Evolutionary conservation across 1,140 invertebrate genomes (phyloP), one percentile per base, ranked within the genome.

Genomic region (Drosophila azteca): DNA sequence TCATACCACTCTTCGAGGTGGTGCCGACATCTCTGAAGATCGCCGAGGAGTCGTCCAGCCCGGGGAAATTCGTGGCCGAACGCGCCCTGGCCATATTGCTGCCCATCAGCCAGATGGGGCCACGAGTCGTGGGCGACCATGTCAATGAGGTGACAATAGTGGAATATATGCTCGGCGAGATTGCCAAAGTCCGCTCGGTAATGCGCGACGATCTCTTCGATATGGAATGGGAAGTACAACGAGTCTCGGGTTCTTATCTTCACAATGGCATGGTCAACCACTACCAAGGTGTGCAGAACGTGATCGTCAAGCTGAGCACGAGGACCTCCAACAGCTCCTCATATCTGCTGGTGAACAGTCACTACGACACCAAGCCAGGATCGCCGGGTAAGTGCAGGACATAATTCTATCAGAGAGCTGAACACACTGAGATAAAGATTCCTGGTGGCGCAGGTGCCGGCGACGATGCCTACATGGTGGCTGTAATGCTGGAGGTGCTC

Each of bases 341-440:
- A 0, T 79, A 96, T 87, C 92, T 99, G 58, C 92, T 99, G 49
- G 93, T 99, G 49, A 99, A 99, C 93, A 98, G 97, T 91, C 98
- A 99, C 93, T 98, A 96, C 93, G 98, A 99, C 92, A 95, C 96
- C 49, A 96, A 98, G 78, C 93, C 95, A 48, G 96, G 96, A 76
- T 97, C 97, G 61, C 93, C 93, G 24, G 93, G 93, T 93, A 45
- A 49, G 62, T 59, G 6, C 17, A 11, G 3, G 1, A 6, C 0
- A 8, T 7, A 17, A 15, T 31, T 2, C 6, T 29, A 29, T 8
- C 7, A 8, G 8, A 31, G 29, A 31, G 29, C 7, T 20, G 17
- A 31, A 29, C 7, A 29, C 6, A 8, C 7, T n/a, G n/a, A n/a
- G n/a, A 31, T 31, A 7, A 31, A 20, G 17, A 20, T 8, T 31